Evolutionary conservation across 2,113 vertebrate species (phyloP), one percentile per base, ranked within the genome.

Genomic region (Capricornis sumatraensis): DNA sequence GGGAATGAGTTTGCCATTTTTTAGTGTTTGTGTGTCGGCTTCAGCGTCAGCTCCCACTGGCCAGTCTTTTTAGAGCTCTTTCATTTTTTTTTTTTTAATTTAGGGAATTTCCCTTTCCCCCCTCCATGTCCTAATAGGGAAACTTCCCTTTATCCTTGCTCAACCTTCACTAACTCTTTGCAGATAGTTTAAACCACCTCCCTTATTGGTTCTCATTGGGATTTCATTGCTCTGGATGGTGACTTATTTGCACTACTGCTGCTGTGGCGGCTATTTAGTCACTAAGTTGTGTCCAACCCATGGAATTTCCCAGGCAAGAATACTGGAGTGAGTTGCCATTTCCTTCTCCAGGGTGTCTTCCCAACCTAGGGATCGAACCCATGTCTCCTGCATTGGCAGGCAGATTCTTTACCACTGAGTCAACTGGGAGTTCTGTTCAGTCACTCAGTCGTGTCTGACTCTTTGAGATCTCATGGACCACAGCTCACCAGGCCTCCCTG

Each of bases 61-160:
- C 84, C 78, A 96, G 71, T 57, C 50, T 94, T 90, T 96, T 53
- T 19, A 91, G 62, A 78, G n/a, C 16, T 64, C 71, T 82, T 84
- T 96, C 50, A 96, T 10, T 71, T 23, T 36, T 25, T 7, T 64
- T 76, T 27, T 43, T 76, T 83, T 87, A 40, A 58, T 87, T 96
- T 96, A 57, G 91, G 95, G 90, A 97, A 78, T 89, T 98, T 96
- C 90, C 74, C 95, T 88, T 96, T 85, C 27, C 2, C 90, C 85
- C 19, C n/a, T 86, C 16, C n/a, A 50, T 96, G 45, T 86, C 94
- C 93, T 88, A 93, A 83, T 74, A 95, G 55, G 88, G 78, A 96
- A 96, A 64, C n/a, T 43, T 96, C 81, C 71, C 57, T 89, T 94
- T 87, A 43, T 93, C 45, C 40, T 96, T 96, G 25, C 17, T 93